Evolutionary conservation across 1,140 invertebrate species (phyloP).

Genomic region (Nymphalis io): DNA sequence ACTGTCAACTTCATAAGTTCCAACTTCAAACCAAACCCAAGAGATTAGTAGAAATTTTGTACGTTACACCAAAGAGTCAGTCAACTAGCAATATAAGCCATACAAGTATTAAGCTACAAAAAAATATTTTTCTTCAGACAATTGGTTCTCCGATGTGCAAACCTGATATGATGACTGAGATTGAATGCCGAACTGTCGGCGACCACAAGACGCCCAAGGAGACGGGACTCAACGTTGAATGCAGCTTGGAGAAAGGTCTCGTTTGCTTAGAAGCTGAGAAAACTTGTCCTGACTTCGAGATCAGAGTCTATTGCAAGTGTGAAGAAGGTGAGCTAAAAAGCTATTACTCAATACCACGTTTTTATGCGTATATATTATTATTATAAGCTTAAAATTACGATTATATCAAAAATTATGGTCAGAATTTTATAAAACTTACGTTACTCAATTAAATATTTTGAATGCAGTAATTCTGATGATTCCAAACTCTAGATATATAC

Average conservation of each 20-base stretch:
- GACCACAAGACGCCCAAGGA: conserved; percentile 84
- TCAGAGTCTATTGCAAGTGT: conserved; percentile 86
- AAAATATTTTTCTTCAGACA: conserved; percentile 41
- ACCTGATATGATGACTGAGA: conserved; percentile 83
- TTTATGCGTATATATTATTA: not conserved
- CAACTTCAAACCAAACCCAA: too few relatives aligned
- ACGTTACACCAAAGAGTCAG: too few relatives aligned
- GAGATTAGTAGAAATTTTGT: too few relatives aligned
- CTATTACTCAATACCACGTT: not conserved
- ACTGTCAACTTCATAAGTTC: too few relatives aligned
- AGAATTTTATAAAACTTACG: too few relatives aligned
- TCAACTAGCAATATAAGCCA: too few relatives aligned
- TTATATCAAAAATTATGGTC: too few relatives aligned
- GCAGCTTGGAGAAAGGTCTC: conserved; percentile 86
- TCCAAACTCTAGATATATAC: too few relatives aligned
- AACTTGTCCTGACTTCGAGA: conserved; percentile 86
- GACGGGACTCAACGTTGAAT: conserved; percentile 87
- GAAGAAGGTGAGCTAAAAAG: conserved; percentile 50
- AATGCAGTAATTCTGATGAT: too few relatives aligned
- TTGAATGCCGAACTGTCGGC: conserved; percentile 87
- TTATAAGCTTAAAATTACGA: too few relatives aligned
- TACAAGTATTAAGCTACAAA: too few relatives aligned
- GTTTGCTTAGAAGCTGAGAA: conserved; percentile 80
- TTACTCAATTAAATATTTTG: too few relatives aligned
- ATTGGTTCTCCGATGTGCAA: conserved; percentile 81